phyloP scores from a whole-genome alignment of 2,888 invertebrate species.

The Diabrotica balteata region DNA sequence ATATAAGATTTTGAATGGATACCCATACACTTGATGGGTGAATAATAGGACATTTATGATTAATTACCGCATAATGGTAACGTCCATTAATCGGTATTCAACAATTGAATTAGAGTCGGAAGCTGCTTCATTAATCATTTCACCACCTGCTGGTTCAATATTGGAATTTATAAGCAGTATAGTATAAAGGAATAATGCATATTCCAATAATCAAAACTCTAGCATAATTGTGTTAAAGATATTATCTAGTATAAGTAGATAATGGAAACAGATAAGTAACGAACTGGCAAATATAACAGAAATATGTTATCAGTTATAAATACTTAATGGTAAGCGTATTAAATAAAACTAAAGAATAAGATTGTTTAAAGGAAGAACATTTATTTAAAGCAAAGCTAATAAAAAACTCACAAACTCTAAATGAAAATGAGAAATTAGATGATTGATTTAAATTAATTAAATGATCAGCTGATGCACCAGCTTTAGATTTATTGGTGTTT shows the following conservation, averaged over 20 bases:
- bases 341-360: too few species aligned
- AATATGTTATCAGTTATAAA: too few species aligned
- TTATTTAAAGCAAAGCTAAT: too few species aligned
- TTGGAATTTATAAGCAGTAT: not conserved
- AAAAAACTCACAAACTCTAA: too few species aligned
- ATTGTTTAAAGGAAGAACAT: too few species aligned
- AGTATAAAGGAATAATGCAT: not conserved
- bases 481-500: too few species aligned
- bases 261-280: not conserved
- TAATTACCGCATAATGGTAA: slow-evolving; percentile 14
- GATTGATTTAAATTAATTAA: too few species aligned
- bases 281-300: too few species aligned
- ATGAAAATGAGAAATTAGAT: too few species aligned
- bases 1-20: not conserved
- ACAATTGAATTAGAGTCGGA: slow-evolving; percentile 19
- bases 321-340: too few species aligned
- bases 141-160: slow-evolving; percentile 9
- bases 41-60: slow-evolving; percentile 13
- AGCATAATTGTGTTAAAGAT: not conserved
- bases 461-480: too few species aligned
- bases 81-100: slow-evolving; percentile 17
- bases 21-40: not conserved
- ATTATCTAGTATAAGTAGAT: not conserved
- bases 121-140: slow-evolving; percentile 20
- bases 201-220: not conserved